Evolutionary conservation across 2,888 invertebrate genomes (phyloP).

Genomic region (Tanypteryx hageni): DNA sequence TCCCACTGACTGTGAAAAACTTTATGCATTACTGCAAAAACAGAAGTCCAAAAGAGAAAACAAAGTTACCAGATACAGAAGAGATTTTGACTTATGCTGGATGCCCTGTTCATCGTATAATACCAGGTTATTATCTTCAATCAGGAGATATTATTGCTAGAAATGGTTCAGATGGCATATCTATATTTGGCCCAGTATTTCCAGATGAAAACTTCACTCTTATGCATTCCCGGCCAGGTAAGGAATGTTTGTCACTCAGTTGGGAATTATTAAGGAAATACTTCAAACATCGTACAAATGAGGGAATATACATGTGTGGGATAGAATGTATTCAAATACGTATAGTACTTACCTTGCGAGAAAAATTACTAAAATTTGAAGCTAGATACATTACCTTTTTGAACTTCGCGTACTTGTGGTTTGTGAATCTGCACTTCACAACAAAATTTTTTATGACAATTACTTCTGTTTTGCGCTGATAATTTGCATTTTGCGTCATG

Average conservation of each 20-base stretch:
- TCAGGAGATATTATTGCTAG: slow-evolving; percentile 4
- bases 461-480: too few species aligned
- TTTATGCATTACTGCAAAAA: slow-evolving; percentile 51
- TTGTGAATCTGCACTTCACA: too few species aligned
- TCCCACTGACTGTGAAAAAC: slow-evolving; percentile 64
- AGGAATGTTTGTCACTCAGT: neutral
- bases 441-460: too few species aligned
- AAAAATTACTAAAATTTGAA: too few species aligned
- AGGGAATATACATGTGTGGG: neutral
- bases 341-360: too few species aligned
- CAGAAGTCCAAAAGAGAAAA: neutral
- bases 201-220: slow-evolving; percentile 45
- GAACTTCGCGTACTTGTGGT: too few species aligned
- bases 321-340: too few species aligned
- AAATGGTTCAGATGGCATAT: slow-evolving; percentile 15
- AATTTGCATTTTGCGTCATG: too few species aligned
- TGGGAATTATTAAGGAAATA: neutral
- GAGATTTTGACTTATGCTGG: neutral
- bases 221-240: slow-evolving; percentile 24
- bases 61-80: neutral
- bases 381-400: too few species aligned
- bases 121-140: slow-evolving; percentile 39
- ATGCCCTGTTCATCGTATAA: slow-evolving; percentile 29
- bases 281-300: neutral
- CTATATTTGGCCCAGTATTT: slow-evolving; percentile 43